phyloP scores from a whole-genome alignment of 1,140 invertebrate genomes.

The Homarus americanus region DNA sequence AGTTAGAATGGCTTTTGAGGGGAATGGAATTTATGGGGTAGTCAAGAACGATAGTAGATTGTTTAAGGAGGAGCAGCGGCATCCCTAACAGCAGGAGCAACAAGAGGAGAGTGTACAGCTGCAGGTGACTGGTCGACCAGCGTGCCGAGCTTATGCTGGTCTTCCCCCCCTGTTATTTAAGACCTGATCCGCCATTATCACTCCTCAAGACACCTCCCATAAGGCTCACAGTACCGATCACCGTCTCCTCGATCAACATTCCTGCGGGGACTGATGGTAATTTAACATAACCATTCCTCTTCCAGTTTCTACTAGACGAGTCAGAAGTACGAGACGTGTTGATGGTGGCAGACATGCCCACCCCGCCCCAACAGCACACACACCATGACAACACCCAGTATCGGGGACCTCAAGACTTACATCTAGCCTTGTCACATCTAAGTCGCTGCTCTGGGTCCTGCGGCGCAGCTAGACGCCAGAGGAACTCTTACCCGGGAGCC shows the following conservation, averaged over 20 bases:
- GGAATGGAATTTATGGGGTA: background rate
- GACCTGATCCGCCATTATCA: slow-evolving; percentile 43
- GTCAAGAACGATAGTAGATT: background rate
- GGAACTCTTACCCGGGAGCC: background rate
- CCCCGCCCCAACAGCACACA: no score
- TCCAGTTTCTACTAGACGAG: slow-evolving; percentile 12
- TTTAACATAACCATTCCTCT: slow-evolving; percentile 37
- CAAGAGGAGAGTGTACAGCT: background rate
- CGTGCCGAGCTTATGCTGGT: slow-evolving; percentile 31
- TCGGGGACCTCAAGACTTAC: no score
- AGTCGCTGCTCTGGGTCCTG: background rate
- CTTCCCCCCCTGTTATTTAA: slow-evolving; percentile 38
- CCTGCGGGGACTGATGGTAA: slow-evolving; percentile 30
- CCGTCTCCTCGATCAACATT: slow-evolving; percentile 28
- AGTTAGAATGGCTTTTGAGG: background rate
- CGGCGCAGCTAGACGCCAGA: background rate
- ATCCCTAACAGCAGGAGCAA: background rate
- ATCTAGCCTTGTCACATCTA: background rate
- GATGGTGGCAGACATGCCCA: no score
- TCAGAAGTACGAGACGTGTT: no score
- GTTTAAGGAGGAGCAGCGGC: background rate
- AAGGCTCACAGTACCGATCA: slow-evolving; percentile 34
- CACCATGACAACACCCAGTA: no score
- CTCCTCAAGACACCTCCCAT: slow-evolving; percentile 36
- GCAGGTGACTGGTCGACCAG: background rate